Percentiles rank a stretch among this genome's conserved stretches.
phyloP scores from a whole-genome alignment of 2,888 invertebrate species.

The Chrysodeixis includens region DNA sequence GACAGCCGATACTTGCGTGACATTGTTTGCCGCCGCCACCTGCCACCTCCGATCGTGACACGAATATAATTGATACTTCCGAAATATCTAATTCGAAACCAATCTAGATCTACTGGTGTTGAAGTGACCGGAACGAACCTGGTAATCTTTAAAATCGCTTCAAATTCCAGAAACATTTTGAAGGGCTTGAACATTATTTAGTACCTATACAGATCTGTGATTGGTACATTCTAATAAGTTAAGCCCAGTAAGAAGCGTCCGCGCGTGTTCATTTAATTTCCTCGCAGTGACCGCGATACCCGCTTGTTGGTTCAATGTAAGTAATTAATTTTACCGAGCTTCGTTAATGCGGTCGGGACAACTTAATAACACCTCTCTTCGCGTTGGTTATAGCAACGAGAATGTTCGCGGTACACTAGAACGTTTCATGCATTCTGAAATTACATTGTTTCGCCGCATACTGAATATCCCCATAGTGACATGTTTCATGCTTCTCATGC shows the following conservation, averaged over 20 bases:
- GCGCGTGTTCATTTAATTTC: slow-evolving; percentile 80
- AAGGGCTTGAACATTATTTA: background rate
- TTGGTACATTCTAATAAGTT: slow-evolving; percentile 64
- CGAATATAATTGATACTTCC: slow-evolving; percentile 70
- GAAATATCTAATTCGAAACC: slow-evolving; percentile 47
- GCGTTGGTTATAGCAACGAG: slow-evolving; percentile 42
- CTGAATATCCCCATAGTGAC: slow-evolving; percentile 23
- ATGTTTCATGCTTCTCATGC: slow-evolving; percentile 26
- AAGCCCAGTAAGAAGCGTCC: slow-evolving; percentile 65
- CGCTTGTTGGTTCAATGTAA: slow-evolving; percentile 79
- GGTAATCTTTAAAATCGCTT: background rate
- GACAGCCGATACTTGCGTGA: slow-evolving; percentile 67
- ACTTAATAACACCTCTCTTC: slow-evolving; percentile 69
- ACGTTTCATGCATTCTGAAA: slow-evolving; percentile 51
- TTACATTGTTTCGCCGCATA: slow-evolving; percentile 47
- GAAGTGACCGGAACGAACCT: background rate
- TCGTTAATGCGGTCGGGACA: slow-evolving; percentile 71
- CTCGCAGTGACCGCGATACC: slow-evolving; percentile 77
- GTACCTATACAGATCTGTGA: slow-evolving; percentile 22
- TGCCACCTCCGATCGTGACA: slow-evolving; percentile 68
- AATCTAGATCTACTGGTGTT: slow-evolving; percentile 22
- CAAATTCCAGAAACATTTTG: no score
- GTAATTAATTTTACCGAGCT: slow-evolving; percentile 82
- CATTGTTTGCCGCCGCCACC: slow-evolving; percentile 72
- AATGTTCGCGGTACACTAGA: slow-evolving; percentile 42